Evolutionary conservation across 2,113 vertebrate genomes (phyloP).

Genomic region (Sylvilagus bachmani): DNA sequence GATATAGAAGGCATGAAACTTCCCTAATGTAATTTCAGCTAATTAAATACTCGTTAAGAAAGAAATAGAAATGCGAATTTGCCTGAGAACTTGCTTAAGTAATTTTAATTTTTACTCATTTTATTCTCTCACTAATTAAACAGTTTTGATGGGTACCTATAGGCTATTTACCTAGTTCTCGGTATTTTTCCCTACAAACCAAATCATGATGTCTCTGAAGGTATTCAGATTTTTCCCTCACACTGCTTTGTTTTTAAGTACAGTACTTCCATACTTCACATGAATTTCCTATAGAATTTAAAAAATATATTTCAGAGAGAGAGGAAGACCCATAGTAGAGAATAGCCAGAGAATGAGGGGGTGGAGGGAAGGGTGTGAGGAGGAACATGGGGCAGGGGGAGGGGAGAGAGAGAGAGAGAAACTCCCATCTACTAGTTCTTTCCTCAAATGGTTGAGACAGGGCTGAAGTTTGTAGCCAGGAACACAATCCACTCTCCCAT

Average conservation of each 20-base stretch:
- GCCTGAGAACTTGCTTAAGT: conserved; percentile 81
- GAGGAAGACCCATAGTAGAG: too few species aligned
- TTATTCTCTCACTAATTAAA: conserved; percentile 84
- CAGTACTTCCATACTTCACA: not conserved
- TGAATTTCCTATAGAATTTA: not conserved
- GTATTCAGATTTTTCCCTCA: not conserved
- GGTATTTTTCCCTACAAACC: conserved; percentile 61
- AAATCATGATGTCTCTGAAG: conserved; percentile 59
- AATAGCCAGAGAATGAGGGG: too few species aligned
- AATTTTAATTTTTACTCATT: conserved; percentile 86
- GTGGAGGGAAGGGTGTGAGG: too few species aligned
- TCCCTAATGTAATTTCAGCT: conserved; percentile 84
- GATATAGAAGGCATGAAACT: conserved; percentile 73
- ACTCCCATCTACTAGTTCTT: too few species aligned
- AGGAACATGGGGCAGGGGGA: too few species aligned
- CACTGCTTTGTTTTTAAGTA: conserved; percentile 41
- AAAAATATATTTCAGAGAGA: too few species aligned
- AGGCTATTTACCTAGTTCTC: conserved; percentile 73
- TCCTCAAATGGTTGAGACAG: too few species aligned
- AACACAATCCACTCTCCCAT: too few species aligned
- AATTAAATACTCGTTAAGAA: conserved; percentile 83
- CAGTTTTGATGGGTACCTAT: conserved; percentile 67
- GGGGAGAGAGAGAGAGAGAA: too few species aligned
- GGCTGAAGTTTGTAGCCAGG: too few species aligned
- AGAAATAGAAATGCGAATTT: conserved; percentile 82